phyloP scores from a whole-genome alignment of 2,888 invertebrate genomes.

The Rhamnusium bicolor region DNA sequence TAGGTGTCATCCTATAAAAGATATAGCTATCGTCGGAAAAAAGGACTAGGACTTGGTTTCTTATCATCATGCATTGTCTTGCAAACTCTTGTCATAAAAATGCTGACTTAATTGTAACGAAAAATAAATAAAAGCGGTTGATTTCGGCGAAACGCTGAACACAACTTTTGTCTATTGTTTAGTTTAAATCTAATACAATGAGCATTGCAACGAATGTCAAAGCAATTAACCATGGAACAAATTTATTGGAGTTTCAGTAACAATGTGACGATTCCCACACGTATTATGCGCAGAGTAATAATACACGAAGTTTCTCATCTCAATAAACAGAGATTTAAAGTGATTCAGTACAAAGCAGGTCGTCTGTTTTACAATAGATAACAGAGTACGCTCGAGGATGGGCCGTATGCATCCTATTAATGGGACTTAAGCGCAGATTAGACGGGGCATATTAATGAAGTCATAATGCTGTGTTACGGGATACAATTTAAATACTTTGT shows the following conservation, averaged over 20 bases:
- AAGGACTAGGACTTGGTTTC: no score
- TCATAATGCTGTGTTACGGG: slow-evolving; percentile 66
- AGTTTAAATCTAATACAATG: not conserved
- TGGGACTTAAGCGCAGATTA: slow-evolving; percentile 65
- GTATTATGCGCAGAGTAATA: slow-evolving; percentile 58
- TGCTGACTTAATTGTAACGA: not conserved
- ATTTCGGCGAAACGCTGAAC: not conserved
- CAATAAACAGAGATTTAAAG: slow-evolving; percentile 69
- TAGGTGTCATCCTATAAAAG: no score
- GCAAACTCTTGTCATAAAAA: not conserved
- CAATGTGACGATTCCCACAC: slow-evolving; percentile 61
- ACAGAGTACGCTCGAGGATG: slow-evolving; percentile 67
- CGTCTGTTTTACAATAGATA: slow-evolving; percentile 73
- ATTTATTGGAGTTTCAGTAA: slow-evolving; percentile 21
- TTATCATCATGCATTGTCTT: no score
- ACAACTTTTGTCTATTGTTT: slow-evolving; percentile 1
- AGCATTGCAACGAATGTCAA: slow-evolving; percentile 22
- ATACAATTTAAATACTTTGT: slow-evolving; percentile 51
- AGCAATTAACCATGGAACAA: slow-evolving; percentile 33
- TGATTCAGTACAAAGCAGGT: slow-evolving; percentile 71
- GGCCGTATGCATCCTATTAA: slow-evolving; percentile 66
- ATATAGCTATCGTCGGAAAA: no score
- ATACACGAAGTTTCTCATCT: slow-evolving; percentile 60
- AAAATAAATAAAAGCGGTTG: not conserved
- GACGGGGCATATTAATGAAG: slow-evolving; percentile 70